These are phyloP conservation scores for Synergus gifuensis DNA, from an alignment of 2,888 invertebrate genomes.

Conservation along the genomic window DNA sequence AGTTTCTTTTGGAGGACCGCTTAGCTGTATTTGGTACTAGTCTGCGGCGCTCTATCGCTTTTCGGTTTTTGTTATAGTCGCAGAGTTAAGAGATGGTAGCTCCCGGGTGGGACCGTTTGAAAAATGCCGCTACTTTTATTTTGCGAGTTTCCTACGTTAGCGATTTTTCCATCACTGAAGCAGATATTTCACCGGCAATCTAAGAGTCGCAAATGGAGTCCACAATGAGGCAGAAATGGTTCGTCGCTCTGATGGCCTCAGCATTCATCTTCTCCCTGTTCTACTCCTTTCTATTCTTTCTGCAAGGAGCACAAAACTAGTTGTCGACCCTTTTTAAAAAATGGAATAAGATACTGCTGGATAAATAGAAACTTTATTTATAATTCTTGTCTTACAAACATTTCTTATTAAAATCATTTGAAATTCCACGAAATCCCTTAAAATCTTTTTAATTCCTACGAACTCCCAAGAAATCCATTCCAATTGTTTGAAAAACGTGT, in stretches of 20 bases:
- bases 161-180: constrained; percentile 77
- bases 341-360: background rate
- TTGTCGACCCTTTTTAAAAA: constrained; percentile 42
- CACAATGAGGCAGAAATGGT: constrained; percentile 77
- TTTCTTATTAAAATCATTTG: no score
- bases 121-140: constrained; percentile 76
- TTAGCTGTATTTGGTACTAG: constrained; percentile 57
- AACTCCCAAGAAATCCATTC: no score
- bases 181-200: constrained; percentile 77
- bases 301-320: background rate
- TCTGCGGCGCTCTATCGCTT: constrained; percentile 68
- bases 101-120: constrained; percentile 62
- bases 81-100: constrained; percentile 52
- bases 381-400: no score
- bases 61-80: constrained; percentile 69
- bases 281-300: constrained; percentile 51
- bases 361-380: background rate
- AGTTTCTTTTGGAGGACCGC: constrained; percentile 71
- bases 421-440: no score
- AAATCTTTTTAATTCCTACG: no score
- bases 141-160: constrained; percentile 74
- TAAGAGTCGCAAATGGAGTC: constrained; percentile 78
- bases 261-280: constrained; percentile 73
- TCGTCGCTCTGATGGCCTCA: constrained; percentile 71
- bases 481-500: no score